Conservation (phyloP, 2,113 vertebrate genomes). For the Saccopteryx leptura region DNA sequence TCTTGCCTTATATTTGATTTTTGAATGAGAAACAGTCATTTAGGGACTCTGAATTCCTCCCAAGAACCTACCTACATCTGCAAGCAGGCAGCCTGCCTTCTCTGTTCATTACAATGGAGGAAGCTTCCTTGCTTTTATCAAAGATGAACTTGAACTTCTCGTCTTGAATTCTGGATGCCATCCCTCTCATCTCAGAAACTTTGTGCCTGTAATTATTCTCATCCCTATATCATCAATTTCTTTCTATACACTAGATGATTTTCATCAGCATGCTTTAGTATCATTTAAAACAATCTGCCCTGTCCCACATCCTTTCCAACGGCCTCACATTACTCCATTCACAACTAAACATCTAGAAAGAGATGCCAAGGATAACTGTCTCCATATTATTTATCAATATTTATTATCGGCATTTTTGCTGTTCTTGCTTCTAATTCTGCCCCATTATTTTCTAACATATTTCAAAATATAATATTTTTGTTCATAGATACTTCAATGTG, state of each 20-base stretch:
- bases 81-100: neutral
- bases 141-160: neutral
- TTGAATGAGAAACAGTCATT: neutral
- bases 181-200: neutral
- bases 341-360: neutral
- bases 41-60: neutral
- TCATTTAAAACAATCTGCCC: neutral
- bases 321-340: neutral
- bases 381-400: neutral
- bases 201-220: too few relatives aligned
- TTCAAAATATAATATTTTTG: constrained; percentile 26
- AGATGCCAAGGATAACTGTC: neutral
- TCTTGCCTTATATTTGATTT: neutral
- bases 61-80: neutral
- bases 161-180: neutral
- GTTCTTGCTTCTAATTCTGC: neutral
- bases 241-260: neutral
- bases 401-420: neutral
- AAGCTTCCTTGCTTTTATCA: neutral
- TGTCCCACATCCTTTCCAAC: neutral
- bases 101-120: too few relatives aligned
- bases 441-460: neutral
- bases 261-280: neutral
- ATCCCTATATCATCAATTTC: neutral
- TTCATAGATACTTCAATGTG: neutral